Base-by-base conservation (phyloP, 1,140 invertebrate genomes). In the Mamestra configurata region DNA sequence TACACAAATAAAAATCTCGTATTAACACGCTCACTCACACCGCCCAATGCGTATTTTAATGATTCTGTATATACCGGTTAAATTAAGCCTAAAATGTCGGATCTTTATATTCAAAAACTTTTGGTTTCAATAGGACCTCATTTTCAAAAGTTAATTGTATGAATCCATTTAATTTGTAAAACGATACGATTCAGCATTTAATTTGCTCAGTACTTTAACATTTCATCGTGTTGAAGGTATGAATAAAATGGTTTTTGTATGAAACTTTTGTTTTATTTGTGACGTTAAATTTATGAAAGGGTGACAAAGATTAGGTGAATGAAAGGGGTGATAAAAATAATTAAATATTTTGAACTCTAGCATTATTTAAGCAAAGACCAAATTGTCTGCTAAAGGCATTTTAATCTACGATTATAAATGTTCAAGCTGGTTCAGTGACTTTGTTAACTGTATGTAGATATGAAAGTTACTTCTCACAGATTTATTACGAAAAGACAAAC, bases 191-290 rank as follows among this genome's bases (percentile, higher is more conserved):
- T 49, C 5, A 49, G 11, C 22, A 68, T 55, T 82, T 78, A 66
- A 70, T 75, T 82, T 75, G 43, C 43, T 31, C 18, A 46, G 35
- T 57, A 70, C 35, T 46, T 49, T 46, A 31, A 76, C 55, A 49
- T 64, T 76, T 61, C 31, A 61, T 75, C 55, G 55, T 61, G 71
- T 76, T 76, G 31, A 59, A 61, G 49, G 43, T 76, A 49, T 76
- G n/a, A 76, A 61, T 61, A 76, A 76, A 76, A 64, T 43, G 22
- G 20, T 76, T 76, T 76, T 61, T 76, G 24, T 76, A 61, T 64
- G 22, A 27, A 27, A 59, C 7, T 35, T 61, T 46, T 46, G 57
- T 76, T 76, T 76, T 61, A 61, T 57, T 61, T 46, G 20, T 68
- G 11, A 71, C 6, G 18, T 20, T 43, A 15, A 13, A 68, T 68